Evolutionary conservation across 35 echinoderm and acorn worm genomes (phyloP).

Genomic region (Acanthaster planci): DNA sequence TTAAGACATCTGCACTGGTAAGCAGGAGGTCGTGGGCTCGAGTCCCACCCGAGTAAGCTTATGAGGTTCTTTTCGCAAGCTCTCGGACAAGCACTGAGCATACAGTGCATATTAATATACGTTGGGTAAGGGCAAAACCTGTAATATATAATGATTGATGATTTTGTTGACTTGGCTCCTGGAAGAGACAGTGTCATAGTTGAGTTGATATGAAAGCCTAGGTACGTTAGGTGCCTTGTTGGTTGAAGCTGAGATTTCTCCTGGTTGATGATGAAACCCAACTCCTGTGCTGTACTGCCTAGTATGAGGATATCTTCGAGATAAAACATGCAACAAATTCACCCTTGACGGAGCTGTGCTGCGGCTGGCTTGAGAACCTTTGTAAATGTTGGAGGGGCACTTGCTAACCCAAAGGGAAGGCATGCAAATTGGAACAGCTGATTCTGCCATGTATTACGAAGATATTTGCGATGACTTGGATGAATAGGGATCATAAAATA

Average conservation of each 20-base stretch:
- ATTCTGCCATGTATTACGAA: no score
- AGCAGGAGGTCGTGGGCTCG: no score
- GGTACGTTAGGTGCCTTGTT: neutral
- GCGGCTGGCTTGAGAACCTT: no score
- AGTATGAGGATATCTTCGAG: neutral
- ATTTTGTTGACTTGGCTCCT: neutral
- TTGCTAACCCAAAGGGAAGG: no score
- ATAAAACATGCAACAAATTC: neutral
- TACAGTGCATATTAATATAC: no score
- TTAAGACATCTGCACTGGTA: no score
- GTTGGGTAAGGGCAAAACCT: no score
- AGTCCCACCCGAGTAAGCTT: no score
- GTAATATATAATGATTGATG: no score
- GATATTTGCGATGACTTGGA: slow-evolving; percentile 16
- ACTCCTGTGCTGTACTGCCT: neutral
- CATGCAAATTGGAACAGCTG: no score
- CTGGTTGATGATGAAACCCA: neutral
- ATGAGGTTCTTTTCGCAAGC: no score
- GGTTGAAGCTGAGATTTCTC: neutral
- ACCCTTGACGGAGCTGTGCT: neutral
- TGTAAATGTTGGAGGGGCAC: neutral
- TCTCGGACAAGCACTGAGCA: no score
- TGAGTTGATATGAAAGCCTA: neutral
- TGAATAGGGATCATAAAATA: slow-evolving; percentile 34
- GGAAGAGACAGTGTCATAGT: neutral